Evolutionary conservation across 1,140 invertebrate species (phyloP).

Genomic region (Ephestia elutella): DNA sequence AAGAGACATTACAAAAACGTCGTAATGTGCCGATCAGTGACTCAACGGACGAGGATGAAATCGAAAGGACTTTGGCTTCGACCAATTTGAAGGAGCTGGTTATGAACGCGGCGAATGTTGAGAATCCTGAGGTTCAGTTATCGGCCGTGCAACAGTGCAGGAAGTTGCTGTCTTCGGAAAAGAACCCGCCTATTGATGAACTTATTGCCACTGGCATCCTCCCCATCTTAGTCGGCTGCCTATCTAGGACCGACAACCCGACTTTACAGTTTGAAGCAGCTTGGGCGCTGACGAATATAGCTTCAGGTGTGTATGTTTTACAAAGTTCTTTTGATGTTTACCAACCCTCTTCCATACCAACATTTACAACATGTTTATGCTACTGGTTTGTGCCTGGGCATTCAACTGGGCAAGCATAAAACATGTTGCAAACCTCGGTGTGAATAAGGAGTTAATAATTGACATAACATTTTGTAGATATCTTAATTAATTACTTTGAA

Average conservation of each 20-base stretch:
- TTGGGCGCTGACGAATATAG: conserved; percentile 99
- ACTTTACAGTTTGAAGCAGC: conserved; percentile 98
- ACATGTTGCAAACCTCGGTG: too few species aligned
- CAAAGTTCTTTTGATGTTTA: too few species aligned
- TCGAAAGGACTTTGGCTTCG: conserved; percentile 79
- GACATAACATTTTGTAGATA: too few species aligned
- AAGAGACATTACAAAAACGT: conserved; percentile 95
- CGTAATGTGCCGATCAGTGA: conserved; percentile 92
- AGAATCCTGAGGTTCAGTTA: conserved; percentile 83
- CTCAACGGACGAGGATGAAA: conserved; percentile 88
- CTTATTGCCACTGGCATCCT: conserved; percentile 95
- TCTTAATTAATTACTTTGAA: too few species aligned
- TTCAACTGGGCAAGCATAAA: too few species aligned
- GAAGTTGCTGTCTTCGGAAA: conserved; percentile 96
- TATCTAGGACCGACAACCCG: conserved; percentile 90
- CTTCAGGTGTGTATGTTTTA: conserved; percentile 74
- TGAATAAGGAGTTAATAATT: too few species aligned
- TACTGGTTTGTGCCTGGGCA: too few species aligned
- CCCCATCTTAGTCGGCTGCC: conserved; percentile 93
- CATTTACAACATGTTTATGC: too few species aligned
- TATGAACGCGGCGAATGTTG: conserved; percentile 80
- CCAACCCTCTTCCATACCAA: too few species aligned
- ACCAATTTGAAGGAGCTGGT: conserved; percentile 83
- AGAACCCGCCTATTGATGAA: conserved; percentile 99
- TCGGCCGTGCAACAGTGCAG: conserved; percentile 90